A percentile compares a stretch with the other conserved stretches of the same genome.
These are phyloP conservation scores for Hippolais icterina DNA, from an alignment of 2,113 vertebrate genomes.

Conservation along the genomic window DNA sequence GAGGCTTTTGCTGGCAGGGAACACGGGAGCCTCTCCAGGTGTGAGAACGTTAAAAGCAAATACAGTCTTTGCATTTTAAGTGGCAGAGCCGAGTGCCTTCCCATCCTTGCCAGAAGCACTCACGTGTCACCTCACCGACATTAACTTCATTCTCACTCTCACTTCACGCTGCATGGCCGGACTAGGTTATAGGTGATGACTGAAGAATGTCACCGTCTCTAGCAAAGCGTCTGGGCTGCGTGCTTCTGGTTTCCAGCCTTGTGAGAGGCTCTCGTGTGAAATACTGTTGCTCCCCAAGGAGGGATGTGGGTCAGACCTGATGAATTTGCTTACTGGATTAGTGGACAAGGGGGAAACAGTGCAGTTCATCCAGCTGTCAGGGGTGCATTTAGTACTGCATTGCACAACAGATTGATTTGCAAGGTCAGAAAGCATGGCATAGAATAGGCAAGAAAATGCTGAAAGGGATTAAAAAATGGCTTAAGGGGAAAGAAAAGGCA, in stretches of 20 bases:
- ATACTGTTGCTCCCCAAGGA: background rate
- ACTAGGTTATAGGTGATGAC: background rate
- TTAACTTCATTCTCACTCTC: background rate
- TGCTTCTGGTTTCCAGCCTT: background rate
- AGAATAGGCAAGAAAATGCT: background rate
- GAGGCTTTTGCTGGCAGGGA: background rate
- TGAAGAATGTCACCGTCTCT: background rate
- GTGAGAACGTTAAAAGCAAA: background rate
- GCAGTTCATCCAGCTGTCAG: background rate
- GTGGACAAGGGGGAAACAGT: background rate
- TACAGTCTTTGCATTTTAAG: background rate
- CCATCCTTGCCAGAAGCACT: background rate
- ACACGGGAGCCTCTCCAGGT: background rate
- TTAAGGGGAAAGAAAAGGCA: background rate
- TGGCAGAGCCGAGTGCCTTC: background rate
- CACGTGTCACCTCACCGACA: background rate
- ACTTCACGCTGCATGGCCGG: background rate
- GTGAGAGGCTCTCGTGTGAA: background rate
- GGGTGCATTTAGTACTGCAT: background rate
- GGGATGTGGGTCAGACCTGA: background rate
- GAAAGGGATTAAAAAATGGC: background rate
- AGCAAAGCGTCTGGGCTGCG: background rate
- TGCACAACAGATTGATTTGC: background rate
- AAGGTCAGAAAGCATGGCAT: background rate
- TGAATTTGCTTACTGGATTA: background rate